Percentiles rank a stretch among this genome's conserved stretches.
These are phyloP conservation scores for Ypsolopha sequella DNA, from an alignment of 2,888 invertebrate species.

Conservation along the genomic window DNA sequence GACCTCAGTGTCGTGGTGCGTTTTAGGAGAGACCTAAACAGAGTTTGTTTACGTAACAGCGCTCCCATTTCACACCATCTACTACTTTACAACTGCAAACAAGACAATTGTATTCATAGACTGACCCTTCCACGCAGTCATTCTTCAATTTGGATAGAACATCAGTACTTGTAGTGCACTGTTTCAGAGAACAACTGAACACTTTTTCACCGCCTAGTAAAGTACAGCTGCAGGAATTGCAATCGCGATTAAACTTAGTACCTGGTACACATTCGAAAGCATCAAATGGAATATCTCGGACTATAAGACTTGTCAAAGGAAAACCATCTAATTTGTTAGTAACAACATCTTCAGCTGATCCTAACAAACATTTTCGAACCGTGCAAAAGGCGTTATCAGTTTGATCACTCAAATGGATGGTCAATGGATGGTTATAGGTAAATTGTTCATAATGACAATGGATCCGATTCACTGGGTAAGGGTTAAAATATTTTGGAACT, in stretches of 20 bases:
- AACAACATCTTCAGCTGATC: too few species aligned
- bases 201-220: constrained; percentile 25
- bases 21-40: too few species aligned
- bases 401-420: too few species aligned
- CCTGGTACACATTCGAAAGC: constrained; percentile 30
- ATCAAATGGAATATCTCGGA: constrained; percentile 13
- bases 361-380: constrained; percentile 32
- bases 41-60: constrained; percentile 22
- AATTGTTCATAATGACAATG: too few species aligned
- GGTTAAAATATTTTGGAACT: too few species aligned
- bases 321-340: too few species aligned
- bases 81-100: constrained; percentile 29
- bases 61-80: constrained; percentile 21
- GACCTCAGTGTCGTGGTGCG: too few species aligned
- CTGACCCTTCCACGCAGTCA: constrained; percentile 29
- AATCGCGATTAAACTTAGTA: constrained; percentile 31
- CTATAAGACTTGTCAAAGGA: too few species aligned
- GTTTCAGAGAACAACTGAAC: constrained; percentile 46
- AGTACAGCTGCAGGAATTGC: constrained; percentile 44
- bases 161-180: constrained; percentile 16
- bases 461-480: too few species aligned
- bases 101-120: constrained; percentile 34
- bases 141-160: constrained; percentile 2
- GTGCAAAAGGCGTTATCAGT: constrained; percentile 51
- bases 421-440: too few species aligned